These are phyloP conservation scores for Apteryx mantelli DNA, from an alignment of 2,113 vertebrate genomes.

Conservation along the genomic window DNA sequence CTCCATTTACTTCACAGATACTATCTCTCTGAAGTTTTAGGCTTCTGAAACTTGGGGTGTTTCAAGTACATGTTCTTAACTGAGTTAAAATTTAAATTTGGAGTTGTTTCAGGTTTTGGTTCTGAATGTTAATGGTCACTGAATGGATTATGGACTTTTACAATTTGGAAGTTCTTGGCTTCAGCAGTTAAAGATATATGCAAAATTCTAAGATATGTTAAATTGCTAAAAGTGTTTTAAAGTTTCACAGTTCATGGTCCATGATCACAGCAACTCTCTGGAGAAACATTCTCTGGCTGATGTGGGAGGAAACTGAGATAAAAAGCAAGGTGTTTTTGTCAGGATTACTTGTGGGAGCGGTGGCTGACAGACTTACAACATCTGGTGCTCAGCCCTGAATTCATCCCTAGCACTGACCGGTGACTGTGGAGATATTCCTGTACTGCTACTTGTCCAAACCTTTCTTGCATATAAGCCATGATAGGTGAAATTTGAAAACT, in stretches of 20 bases:
- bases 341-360: background rate
- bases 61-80: background rate
- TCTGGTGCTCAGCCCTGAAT: background rate
- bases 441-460: background rate
- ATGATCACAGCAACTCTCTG: background rate
- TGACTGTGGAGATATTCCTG: background rate
- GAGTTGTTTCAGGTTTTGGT: background rate
- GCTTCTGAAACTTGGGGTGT: background rate
- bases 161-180: background rate
- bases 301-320: background rate
- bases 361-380: background rate
- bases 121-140: background rate
- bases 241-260: background rate
- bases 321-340: background rate
- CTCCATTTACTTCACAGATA: background rate
- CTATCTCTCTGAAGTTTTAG: background rate
- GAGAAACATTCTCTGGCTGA: background rate
- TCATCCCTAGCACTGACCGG: accelerated
- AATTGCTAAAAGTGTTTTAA: background rate
- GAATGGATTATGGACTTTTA: background rate
- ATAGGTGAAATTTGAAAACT: background rate
- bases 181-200: background rate
- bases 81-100: background rate
- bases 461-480: background rate
- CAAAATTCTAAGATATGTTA: no score